Base-by-base conservation (phyloP, 2,888 invertebrate species). In the Sycophila texana region DNA sequence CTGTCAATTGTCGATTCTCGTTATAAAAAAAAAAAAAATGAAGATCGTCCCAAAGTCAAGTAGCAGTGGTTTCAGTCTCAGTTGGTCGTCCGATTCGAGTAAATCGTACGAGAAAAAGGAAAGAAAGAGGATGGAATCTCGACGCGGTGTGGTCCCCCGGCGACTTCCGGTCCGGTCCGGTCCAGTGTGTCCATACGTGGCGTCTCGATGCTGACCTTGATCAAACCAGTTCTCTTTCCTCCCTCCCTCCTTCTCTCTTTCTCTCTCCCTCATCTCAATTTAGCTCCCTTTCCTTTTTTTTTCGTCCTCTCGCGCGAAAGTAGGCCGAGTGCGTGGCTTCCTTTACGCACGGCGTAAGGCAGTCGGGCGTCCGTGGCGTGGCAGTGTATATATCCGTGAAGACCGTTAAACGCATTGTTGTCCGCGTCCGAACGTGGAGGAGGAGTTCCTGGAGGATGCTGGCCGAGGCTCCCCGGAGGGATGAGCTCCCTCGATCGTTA, bases 171-270 rank as follows among this genome's bases (percentile, higher is more conserved):
- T 76, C 57, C 61, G 61, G 77, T 63, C 22, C 30, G 55, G 65
- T 66, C 57, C 57, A 67, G 57, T 57, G 60, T 58, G 65, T 55
- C 20, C 58, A 72, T 72, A 58, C 18, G 55, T 60, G 49, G 14
- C 26, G 26, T 51, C 20, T 30, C 30, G 78, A 57, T 39, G 13
- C 57, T 81, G 79, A 74, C 79, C 81, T 82, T 80, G 77, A 82
- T 77, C 77, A 58, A 58, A 80, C 79, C 77, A 75, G 79, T 79
- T 82, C 16, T 47, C 63, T 77, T 49, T 74, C 76, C 77, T 57
- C 61, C 49, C 22, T 49, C 53, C 16, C 63, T 73, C 55, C 26
- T 39, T 16, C 55, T 58, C 57, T n/a, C 4, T 51, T 57, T 51
- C 26, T 68, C 39, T 66, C 49, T 71, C 49, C 39, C 16, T 78